Evolutionary conservation across 2,113 vertebrate genomes (phyloP), one percentile per base, ranked within the genome.

Genomic region (Sinocyclocheilus anshuiensis): DNA sequence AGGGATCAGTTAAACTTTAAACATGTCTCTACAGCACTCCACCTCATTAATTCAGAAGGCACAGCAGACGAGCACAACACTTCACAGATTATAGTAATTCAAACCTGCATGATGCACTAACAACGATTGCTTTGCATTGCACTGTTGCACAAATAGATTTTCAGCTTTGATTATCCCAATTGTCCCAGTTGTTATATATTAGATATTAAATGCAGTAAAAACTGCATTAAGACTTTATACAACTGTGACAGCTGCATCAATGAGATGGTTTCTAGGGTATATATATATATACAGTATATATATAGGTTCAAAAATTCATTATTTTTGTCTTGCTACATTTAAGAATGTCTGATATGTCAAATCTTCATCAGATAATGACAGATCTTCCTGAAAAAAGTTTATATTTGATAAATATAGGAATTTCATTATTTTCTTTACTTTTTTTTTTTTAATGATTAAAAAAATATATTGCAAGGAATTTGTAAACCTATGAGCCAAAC

Each of bases 1-100:
- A 82, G 59, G 86, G 75, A 83, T 50, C 6, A 11, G 59, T 89
- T 84, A 86, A 88, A 89, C 81, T 86, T 89, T 86, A 76, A 88
- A 74, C 81, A 81, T 1, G 61, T 82, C 81, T 86, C 77, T 18
- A 84, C 76, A 36, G 71, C 7, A 18, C 55, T 77, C 76, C 59
- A 55, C 22, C 63, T 72, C 48, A 83, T 83, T 83, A 72, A 83
- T 33, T 72, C 65, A 22, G 63, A 29, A 48, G 4, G 48, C 42
- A 67, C 55, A 36, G 29, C 26, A 16, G 77, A 6, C 20, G 3
- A 81, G 42, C 61, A 67, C 4, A 2, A 29, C 81, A 83, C 48
- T 36, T 71, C 18, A 20, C 15, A 72, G 81, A 83, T 83, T 83
- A 83, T 20, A 72, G 45, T 83, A 72, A 83, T 83, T 48, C 81